Conservation (phyloP, 2,888 invertebrate genomes). For the Parnassius apollo region DNA sequence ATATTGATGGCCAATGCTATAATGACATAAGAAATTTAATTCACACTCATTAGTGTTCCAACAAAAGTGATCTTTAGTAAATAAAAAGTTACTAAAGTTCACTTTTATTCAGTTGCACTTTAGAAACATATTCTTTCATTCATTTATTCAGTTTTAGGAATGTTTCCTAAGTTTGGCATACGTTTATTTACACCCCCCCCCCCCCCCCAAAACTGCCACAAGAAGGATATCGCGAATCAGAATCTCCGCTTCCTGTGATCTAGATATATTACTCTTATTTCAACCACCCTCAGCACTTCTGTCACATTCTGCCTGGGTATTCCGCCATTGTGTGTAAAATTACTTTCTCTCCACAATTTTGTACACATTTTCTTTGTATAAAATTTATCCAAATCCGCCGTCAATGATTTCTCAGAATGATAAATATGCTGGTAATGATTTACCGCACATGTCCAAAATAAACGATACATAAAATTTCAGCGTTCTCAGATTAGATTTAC, state of each 20-base stretch:
- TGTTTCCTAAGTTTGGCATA: slow-evolving; percentile 6
- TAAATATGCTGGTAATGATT: too few species aligned
- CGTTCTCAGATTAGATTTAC: too few species aligned
- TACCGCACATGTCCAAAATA: too few species aligned
- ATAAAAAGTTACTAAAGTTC: too few species aligned
- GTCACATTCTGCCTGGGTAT: slow-evolving; percentile 4
- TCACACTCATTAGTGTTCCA: too few species aligned
- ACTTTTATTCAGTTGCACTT: too few species aligned
- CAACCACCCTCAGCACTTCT: slow-evolving; percentile 6
- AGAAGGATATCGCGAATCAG: not conserved
- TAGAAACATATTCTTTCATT: too few species aligned
- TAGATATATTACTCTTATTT: slow-evolving; percentile 2
- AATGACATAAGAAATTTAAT: too few species aligned
- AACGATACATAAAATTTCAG: too few species aligned
- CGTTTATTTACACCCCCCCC: slow-evolving; percentile 1
- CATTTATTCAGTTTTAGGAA: not conserved
- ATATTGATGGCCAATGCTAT: too few species aligned
- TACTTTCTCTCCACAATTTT: slow-evolving; percentile 9
- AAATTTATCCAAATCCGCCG: not conserved
- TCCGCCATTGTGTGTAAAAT: slow-evolving; percentile 7
- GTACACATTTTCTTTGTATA: slow-evolving; percentile 6
- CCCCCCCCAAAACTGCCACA: not conserved
- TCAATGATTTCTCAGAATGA: not conserved
- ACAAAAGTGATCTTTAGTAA: too few species aligned
- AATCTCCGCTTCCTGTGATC: slow-evolving; percentile 7